Percentiles rank a stretch among this genome's conserved stretches.
phyloP scores from a whole-genome alignment of 2,797 vertebrate genomes.

The Mionectes olivaceus region DNA sequence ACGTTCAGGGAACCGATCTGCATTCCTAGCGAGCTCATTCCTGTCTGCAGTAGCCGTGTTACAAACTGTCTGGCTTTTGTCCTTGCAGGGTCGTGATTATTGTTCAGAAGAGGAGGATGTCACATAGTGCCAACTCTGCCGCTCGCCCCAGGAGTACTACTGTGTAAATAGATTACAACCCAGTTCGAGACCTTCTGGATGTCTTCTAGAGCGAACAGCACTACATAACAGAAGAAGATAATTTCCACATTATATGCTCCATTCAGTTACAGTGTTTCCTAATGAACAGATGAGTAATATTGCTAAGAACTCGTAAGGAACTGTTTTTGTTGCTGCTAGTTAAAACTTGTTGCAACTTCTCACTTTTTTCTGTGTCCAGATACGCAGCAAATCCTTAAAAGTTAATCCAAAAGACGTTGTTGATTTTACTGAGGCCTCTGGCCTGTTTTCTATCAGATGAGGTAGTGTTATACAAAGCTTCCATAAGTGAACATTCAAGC shows the following conservation, averaged over 20 bases:
- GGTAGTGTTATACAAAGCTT: slow-evolving; percentile 70
- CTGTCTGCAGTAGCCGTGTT: neutral
- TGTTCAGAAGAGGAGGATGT: slow-evolving; percentile 94
- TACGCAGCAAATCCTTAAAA: slow-evolving; percentile 75
- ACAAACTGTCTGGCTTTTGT: neutral
- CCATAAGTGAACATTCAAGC: slow-evolving; percentile 64
- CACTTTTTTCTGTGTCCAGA: slow-evolving; percentile 79
- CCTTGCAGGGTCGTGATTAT: slow-evolving; percentile 91
- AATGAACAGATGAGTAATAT: slow-evolving; percentile 78
- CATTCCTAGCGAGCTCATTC: neutral
- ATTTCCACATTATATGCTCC: slow-evolving; percentile 79
- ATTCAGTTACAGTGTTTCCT: slow-evolving; percentile 82
- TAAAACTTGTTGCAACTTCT: slow-evolving; percentile 80
- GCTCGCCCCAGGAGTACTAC: slow-evolving; percentile 67
- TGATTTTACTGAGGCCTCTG: slow-evolving; percentile 72
- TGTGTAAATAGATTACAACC: slow-evolving; percentile 85
- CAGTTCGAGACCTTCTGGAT: slow-evolving; percentile 72
- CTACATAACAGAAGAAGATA: slow-evolving; percentile 75
- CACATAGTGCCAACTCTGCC: slow-evolving; percentile 79
- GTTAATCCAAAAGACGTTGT: slow-evolving; percentile 71
- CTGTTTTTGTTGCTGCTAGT: slow-evolving; percentile 81
- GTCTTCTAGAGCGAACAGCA: slow-evolving; percentile 74
- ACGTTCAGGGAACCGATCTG: neutral
- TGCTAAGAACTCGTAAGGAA: slow-evolving; percentile 75
- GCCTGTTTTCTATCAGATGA: slow-evolving; percentile 76